Percentiles rank a stretch among this genome's conserved stretches.
Evolutionary conservation across 2,797 vertebrate genomes (phyloP).

Genomic region (Pseudotriccus pelzelni): DNA sequence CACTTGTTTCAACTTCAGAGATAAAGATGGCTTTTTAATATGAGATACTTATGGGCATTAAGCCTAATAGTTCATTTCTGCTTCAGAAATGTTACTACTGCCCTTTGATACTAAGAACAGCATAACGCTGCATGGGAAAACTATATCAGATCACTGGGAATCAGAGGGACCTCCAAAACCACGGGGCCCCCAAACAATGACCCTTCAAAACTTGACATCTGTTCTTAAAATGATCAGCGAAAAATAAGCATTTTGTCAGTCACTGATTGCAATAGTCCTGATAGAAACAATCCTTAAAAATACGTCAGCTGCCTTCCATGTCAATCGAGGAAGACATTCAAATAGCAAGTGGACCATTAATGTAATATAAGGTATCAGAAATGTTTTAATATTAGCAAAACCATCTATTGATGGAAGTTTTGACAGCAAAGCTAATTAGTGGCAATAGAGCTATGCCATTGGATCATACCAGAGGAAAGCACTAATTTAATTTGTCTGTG

Average conservation of each 20-base stretch:
- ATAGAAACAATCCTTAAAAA: not conserved
- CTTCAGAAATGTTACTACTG: not conserved
- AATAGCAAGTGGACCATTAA: not conserved
- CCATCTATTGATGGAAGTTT: not conserved
- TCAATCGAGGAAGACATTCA: not conserved
- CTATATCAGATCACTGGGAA: not conserved
- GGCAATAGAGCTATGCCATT: not conserved
- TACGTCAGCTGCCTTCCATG: rapidly evolving
- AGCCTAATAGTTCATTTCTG: not conserved
- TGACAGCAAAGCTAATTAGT: not conserved
- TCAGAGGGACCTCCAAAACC: not conserved
- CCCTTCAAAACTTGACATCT: not conserved
- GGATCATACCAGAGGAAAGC: not conserved
- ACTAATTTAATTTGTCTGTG: not conserved
- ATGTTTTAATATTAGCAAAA: not conserved
- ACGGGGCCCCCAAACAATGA: not conserved
- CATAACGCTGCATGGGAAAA: not conserved
- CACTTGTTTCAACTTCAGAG: not conserved
- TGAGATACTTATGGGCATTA: not conserved
- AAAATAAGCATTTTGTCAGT: not conserved
- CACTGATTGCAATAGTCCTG: not conserved
- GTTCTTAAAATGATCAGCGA: not conserved
- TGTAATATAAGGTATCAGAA: not conserved
- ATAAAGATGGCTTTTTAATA: not conserved
- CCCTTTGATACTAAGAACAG: not conserved